These are phyloP conservation scores for Eilema depressum DNA, from an alignment of 2,888 invertebrate genomes.

Conservation along the genomic window DNA sequence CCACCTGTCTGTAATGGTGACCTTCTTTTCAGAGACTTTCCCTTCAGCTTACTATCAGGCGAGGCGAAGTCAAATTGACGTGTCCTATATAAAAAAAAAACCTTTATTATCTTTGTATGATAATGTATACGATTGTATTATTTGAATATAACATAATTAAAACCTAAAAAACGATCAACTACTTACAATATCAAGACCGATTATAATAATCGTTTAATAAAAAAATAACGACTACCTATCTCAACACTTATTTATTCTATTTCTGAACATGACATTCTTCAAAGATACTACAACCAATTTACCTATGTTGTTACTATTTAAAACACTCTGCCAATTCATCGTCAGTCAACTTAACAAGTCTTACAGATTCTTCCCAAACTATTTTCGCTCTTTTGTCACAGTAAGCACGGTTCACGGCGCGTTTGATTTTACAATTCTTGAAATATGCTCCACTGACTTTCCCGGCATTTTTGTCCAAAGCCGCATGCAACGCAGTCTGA, in stretches of 20 bases:
- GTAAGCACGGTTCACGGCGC: conserved; percentile 84
- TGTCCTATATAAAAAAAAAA: too few species aligned
- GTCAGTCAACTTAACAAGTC: conserved; percentile 87
- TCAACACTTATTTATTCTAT: too few species aligned
- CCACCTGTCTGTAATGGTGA: too few species aligned
- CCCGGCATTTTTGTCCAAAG: conserved; percentile 89
- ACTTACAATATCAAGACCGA: too few species aligned
- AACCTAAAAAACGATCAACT: neutral
- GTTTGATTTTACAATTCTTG: conserved; percentile 89
- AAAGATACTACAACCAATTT: too few species aligned
- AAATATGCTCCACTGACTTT: conserved; percentile 90
- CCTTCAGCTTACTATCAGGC: too few species aligned
- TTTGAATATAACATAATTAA: neutral
- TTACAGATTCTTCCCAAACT: conserved; percentile 92
- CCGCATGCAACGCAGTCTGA: conserved; percentile 90
- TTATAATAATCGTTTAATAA: too few species aligned
- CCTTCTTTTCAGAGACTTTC: too few species aligned
- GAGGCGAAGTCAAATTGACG: too few species aligned
- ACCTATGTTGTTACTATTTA: neutral
- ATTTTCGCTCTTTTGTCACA: conserved; percentile 89
- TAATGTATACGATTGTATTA: neutral
- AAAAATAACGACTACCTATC: too few species aligned
- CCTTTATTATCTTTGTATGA: neutral
- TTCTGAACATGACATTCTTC: too few species aligned
- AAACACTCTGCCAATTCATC: conserved; percentile 87